Percentiles rank a stretch among this genome's conserved stretches.
These are phyloP conservation scores for Emydura subglobosa DNA, from an alignment of 2,113 vertebrate species.

Conservation along the genomic window DNA sequence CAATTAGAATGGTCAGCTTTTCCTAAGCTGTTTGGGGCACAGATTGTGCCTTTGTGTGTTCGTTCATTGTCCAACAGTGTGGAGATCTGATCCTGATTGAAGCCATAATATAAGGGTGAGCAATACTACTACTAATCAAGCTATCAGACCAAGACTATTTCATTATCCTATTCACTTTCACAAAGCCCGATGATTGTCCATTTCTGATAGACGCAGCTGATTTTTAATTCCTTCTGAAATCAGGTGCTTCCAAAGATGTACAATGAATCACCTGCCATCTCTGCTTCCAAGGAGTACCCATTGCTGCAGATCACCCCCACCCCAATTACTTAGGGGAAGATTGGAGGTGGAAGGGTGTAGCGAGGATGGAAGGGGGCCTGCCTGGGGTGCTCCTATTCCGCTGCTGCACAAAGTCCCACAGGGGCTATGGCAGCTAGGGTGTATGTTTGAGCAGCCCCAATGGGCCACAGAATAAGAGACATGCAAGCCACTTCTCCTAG, in stretches of 20 bases:
- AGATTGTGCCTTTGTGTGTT: not conserved
- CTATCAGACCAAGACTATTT: not conserved
- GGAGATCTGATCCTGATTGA: not conserved
- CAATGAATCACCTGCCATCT: not conserved
- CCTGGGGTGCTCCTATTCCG: not conserved
- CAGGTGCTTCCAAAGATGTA: accelerated
- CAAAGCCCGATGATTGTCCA: not conserved
- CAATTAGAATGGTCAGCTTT: not conserved
- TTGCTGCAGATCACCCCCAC: accelerated
- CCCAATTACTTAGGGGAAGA: not conserved
- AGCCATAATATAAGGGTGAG: not conserved
- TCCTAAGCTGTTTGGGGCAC: not conserved
- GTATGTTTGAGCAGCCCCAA: not conserved
- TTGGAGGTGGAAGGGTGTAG: not conserved
- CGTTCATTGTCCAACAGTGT: not conserved
- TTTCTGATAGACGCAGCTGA: not conserved
- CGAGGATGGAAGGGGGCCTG: not conserved
- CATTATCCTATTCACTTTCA: not conserved
- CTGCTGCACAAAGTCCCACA: not conserved
- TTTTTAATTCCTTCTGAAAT: not conserved
- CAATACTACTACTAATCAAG: not conserved
- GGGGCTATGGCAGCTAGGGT: not conserved
- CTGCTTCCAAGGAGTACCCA: not conserved
- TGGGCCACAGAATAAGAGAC: not conserved
- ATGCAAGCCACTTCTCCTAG: not conserved